phyloP scores from a whole-genome alignment of 2,888 invertebrate species.

The Drosophila putrida region DNA sequence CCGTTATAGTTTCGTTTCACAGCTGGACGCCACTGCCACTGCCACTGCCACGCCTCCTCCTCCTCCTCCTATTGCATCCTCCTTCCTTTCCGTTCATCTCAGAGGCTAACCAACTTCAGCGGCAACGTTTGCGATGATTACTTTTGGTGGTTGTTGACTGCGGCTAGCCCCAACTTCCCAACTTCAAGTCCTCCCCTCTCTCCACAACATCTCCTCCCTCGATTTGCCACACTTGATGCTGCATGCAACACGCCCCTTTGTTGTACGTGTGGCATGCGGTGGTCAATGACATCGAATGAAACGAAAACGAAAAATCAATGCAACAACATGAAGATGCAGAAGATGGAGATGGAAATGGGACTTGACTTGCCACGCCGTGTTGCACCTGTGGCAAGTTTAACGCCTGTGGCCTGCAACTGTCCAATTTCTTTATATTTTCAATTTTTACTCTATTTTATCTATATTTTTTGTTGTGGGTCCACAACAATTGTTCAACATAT shows the following conservation, averaged over 20 bases:
- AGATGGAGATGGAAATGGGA: constrained; percentile 3
- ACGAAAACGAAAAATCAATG: constrained; percentile 60
- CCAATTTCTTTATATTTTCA: background rate
- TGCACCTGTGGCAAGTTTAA: constrained; percentile 6
- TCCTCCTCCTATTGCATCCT: background rate
- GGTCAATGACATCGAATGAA: constrained; percentile 69
- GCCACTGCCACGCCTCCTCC: background rate
- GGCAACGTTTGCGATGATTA: constrained; percentile 74
- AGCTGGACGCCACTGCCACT: constrained; percentile 38
- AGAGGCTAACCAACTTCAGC: constrained; percentile 36
- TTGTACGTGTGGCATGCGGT: constrained; percentile 61
- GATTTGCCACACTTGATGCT: constrained; percentile 9
- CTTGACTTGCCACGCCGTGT: background rate
- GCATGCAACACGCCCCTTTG: constrained; percentile 74
- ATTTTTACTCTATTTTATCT: background rate
- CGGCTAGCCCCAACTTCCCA: constrained; percentile 29
- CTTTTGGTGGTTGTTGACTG: constrained; percentile 75
- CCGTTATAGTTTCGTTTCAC: constrained; percentile 57
- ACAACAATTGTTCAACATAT: constrained; percentile 17
- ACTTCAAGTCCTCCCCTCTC: background rate
- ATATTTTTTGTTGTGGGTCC: background rate
- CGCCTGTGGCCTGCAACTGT: background rate
- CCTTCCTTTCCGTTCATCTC: background rate
- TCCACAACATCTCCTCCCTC: background rate
- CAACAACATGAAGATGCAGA: constrained; percentile 35